These are phyloP conservation scores for Thalassophryne amazonica DNA, from an alignment of 2,797 vertebrate species.

Conservation along the genomic window DNA sequence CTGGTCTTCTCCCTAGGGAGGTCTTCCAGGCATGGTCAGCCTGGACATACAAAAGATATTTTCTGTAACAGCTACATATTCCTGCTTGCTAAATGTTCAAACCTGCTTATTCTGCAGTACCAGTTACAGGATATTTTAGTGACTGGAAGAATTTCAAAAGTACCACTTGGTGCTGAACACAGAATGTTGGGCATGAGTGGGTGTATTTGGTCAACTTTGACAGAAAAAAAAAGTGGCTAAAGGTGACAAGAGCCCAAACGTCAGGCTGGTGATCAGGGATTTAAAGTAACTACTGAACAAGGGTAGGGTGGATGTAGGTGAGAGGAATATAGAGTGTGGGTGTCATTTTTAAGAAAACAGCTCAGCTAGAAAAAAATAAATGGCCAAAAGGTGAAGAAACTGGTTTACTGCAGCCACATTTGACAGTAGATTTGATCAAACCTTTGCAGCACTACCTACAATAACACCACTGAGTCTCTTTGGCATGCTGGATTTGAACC, in stretches of 20 bases:
- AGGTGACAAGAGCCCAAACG: conserved; percentile 14
- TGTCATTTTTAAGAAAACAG: conserved; percentile 26
- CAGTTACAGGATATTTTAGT: neutral
- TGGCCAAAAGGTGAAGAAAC: conserved; percentile 14
- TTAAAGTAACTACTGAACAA: conserved; percentile 13
- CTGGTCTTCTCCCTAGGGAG: too few relatives aligned
- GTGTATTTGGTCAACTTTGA: neutral
- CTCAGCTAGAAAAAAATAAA: conserved; percentile 24
- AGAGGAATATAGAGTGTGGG: too few relatives aligned
- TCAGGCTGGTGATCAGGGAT: conserved; percentile 2
- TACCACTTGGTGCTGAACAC: neutral
- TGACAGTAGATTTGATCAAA: conserved; percentile 3
- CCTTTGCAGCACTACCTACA: conserved; percentile 13
- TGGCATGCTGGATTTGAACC: conserved; percentile 4
- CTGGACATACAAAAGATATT: too few relatives aligned
- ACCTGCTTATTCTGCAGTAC: too few relatives aligned
- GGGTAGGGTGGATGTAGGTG: conserved; percentile 5
- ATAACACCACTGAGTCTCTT: neutral
- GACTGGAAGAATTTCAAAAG: neutral
- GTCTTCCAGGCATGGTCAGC: too few relatives aligned
- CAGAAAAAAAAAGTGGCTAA: conserved; percentile 5
- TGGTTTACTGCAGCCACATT: neutral
- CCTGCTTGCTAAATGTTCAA: too few relatives aligned
- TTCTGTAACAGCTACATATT: too few relatives aligned
- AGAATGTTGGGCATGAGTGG: neutral